Conservation (phyloP, 2,797 vertebrate genomes). For the Microctenopoma stevenorrisi region DNA sequence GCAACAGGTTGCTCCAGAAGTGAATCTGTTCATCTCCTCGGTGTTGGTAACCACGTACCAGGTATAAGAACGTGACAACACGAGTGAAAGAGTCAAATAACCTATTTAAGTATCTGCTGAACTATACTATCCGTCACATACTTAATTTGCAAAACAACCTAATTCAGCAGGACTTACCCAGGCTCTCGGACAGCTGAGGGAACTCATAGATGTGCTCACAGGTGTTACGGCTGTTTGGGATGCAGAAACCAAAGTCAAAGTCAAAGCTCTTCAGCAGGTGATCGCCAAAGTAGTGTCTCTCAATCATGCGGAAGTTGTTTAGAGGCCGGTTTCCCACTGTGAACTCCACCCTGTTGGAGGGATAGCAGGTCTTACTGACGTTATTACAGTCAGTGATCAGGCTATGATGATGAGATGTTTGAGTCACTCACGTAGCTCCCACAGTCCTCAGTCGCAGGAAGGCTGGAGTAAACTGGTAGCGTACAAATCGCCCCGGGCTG, state of each 20-base stretch:
- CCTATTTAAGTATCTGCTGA: too few relatives aligned
- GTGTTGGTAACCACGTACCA: too few relatives aligned
- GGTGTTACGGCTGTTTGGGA: conserved; percentile 93
- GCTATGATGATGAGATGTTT: conserved; percentile 24
- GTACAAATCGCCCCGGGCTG: conserved; percentile 91
- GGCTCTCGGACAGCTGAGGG: conserved; percentile 91
- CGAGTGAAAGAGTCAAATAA: too few relatives aligned
- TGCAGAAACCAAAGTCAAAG: conserved; percentile 97
- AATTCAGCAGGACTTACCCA: conserved; percentile 83
- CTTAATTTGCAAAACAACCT: too few relatives aligned
- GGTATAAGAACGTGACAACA: too few relatives aligned
- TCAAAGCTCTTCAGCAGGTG: conserved; percentile 94
- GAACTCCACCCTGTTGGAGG: conserved; percentile 89
- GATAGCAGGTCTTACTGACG: background rate
- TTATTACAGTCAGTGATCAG: background rate
- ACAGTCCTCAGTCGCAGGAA: conserved; percentile 92
- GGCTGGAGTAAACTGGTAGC: conserved; percentile 93
- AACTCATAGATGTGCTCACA: conserved; percentile 97
- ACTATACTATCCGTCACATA: too few relatives aligned
- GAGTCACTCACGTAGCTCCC: conserved; percentile 89
- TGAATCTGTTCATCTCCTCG: too few relatives aligned
- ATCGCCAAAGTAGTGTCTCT: conserved; percentile 93
- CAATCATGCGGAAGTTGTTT: conserved; percentile 94
- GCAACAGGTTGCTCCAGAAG: too few relatives aligned
- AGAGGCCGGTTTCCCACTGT: conserved; percentile 91